Conservation (phyloP, 64 coral and sea anemone genomes). For the Montipora efflorescens region DNA sequence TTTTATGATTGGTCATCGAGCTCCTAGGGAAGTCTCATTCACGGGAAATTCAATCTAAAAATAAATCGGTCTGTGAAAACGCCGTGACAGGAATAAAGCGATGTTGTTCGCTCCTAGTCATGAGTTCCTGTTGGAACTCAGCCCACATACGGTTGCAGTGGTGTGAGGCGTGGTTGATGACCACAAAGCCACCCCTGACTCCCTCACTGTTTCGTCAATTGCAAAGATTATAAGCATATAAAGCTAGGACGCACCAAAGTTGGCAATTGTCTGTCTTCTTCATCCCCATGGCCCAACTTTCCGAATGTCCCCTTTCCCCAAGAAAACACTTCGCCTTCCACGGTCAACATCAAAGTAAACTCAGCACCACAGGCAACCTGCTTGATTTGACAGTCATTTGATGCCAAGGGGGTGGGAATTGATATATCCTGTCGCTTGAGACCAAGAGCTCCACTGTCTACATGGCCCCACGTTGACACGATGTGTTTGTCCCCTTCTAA, state of each 20-base stretch:
- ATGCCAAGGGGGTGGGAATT: background rate
- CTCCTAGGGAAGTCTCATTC: too few species aligned
- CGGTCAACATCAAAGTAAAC: conserved; percentile 74
- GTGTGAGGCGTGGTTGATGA: too few species aligned
- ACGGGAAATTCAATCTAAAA: too few species aligned
- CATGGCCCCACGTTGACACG: conserved; percentile 64
- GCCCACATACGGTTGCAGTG: too few species aligned
- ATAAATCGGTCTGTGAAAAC: too few species aligned
- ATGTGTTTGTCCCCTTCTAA: conserved; percentile 1
- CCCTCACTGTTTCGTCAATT: too few species aligned
- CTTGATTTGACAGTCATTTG: conserved; percentile 34
- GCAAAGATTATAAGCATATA: too few species aligned
- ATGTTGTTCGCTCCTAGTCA: too few species aligned
- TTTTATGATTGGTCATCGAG: too few species aligned
- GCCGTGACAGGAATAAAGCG: too few species aligned
- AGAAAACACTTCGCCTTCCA: conserved; percentile 67
- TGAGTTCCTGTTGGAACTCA: too few species aligned
- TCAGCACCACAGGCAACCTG: conserved; percentile 77
- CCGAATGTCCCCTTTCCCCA: conserved; percentile 65
- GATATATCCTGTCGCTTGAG: conserved; percentile 13
- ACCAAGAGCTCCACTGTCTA: conserved; percentile 52
- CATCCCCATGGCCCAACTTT: conserved; percentile 78
- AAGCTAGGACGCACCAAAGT: conserved; percentile 42
- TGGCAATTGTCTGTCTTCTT: conserved; percentile 50
- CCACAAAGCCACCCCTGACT: too few species aligned